Conservation (phyloP, 2,797 vertebrate species). For the Arnoldichthys spilopterus region DNA sequence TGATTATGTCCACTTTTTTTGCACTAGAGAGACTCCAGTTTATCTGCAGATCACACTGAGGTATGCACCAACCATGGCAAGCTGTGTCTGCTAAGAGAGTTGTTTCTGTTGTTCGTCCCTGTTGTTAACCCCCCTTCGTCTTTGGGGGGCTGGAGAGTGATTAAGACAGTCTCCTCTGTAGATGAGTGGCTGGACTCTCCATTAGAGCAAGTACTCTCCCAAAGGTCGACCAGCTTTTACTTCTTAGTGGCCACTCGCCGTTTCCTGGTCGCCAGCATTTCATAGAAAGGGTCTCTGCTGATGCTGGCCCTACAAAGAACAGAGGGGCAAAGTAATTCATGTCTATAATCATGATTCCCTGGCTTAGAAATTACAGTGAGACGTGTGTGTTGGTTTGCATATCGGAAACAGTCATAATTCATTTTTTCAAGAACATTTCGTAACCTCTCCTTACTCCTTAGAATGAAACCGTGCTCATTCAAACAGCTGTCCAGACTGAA, state of each 20-base stretch:
- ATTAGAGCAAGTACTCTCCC: constrained; percentile 1
- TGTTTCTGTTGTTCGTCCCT: background rate
- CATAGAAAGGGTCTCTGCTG: constrained; percentile 98
- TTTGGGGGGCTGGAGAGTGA: background rate
- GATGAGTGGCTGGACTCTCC: constrained; percentile 1
- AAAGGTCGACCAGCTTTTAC: constrained; percentile 66
- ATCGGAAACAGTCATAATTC: too few relatives aligned
- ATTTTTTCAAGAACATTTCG: too few relatives aligned
- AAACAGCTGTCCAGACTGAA: too few relatives aligned
- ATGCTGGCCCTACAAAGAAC: constrained; percentile 89
- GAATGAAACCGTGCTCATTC: too few relatives aligned
- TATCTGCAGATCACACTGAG: constrained; percentile 2
- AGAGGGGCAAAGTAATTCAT: constrained; percentile 10
- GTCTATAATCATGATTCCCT: constrained; percentile 10
- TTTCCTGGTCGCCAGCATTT: constrained; percentile 98
- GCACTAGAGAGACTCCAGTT: background rate
- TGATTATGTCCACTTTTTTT: background rate
- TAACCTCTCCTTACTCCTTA: too few relatives aligned
- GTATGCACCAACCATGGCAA: background rate
- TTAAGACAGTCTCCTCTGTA: background rate
- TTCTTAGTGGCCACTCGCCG: constrained; percentile 97
- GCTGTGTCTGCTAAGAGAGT: background rate
- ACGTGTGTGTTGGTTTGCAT: too few relatives aligned
- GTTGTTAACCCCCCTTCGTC: background rate
- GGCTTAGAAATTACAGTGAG: background rate